Percentiles rank a stretch among this genome's conserved stretches.
These are phyloP conservation scores for Girardia tigrina DNA, from an alignment of 2,888 invertebrate genomes.

Conservation along the genomic window DNA sequence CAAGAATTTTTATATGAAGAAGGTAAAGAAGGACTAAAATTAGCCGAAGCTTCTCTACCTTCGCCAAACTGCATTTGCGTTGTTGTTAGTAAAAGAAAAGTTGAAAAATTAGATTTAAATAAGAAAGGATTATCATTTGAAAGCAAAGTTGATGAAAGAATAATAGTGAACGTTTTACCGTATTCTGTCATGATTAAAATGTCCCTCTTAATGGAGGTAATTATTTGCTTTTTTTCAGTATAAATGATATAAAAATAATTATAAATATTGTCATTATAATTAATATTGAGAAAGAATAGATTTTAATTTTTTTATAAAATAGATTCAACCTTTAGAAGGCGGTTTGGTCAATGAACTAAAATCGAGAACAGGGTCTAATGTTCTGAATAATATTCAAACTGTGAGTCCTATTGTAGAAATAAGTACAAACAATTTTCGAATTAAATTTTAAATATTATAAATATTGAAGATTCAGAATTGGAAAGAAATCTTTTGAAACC, in stretches of 20 bases:
- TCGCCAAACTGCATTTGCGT: neutral
- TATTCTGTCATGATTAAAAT: neutral
- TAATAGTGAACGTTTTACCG: neutral
- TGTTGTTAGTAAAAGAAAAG: neutral
- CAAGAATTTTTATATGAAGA: neutral
- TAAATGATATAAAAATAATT: too few species aligned
- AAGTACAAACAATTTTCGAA: neutral
- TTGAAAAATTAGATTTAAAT: neutral
- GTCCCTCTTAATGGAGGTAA: neutral
- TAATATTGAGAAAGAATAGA: too few species aligned
- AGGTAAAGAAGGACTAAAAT: neutral
- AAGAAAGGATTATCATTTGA: neutral
- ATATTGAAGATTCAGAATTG: neutral
- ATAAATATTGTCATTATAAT: too few species aligned
- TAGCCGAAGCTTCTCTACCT: neutral
- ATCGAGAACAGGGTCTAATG: neutral
- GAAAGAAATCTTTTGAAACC: constrained; percentile 9
- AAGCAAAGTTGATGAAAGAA: constrained; percentile 9
- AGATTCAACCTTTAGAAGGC: neutral
- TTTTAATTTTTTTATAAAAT: too few species aligned
- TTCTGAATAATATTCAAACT: neutral
- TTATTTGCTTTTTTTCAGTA: too few species aligned
- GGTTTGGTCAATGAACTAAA: constrained; percentile 7
- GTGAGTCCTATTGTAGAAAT: neutral
- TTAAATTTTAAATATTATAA: neutral